phyloP scores from a whole-genome alignment of 2,113 vertebrate genomes.

The Bubo scandiacus region DNA sequence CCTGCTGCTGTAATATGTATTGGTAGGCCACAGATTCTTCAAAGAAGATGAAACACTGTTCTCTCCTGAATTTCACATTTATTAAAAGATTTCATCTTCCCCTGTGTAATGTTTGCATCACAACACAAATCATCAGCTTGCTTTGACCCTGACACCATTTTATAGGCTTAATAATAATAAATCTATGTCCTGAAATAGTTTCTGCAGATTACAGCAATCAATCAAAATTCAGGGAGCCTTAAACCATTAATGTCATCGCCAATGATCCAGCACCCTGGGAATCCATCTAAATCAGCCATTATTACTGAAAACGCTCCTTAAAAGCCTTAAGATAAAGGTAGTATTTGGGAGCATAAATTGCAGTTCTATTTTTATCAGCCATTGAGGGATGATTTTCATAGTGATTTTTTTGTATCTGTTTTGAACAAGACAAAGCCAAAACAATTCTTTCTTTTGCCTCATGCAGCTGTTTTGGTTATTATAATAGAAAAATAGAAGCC shows the following conservation, averaged over 20 bases:
- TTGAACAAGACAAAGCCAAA: constrained; percentile 23
- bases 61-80: constrained; percentile 54
- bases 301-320: constrained; percentile 66
- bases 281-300: constrained; percentile 80
- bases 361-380: constrained; percentile 63
- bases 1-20: background rate
- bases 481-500: background rate
- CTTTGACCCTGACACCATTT: constrained; percentile 79
- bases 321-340: constrained; percentile 67
- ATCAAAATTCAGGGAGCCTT: constrained; percentile 80
- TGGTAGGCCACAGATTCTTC: background rate
- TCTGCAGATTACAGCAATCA: constrained; percentile 82
- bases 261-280: constrained; percentile 72
- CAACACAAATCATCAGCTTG: constrained; percentile 72
- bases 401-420: constrained; percentile 10
- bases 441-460: constrained; percentile 15
- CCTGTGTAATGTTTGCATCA: constrained; percentile 69
- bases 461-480: constrained; percentile 18
- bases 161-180: constrained; percentile 80
- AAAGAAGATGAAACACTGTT: constrained; percentile 53
- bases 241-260: constrained; percentile 80
- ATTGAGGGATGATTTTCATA: constrained; percentile 57
- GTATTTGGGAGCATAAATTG: constrained; percentile 65
- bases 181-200: constrained; percentile 82
- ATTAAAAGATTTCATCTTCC: constrained; percentile 70